These are phyloP conservation scores for Lepidurus arcticus DNA, from an alignment of 1,140 invertebrate genomes.

Conservation along the genomic window DNA sequence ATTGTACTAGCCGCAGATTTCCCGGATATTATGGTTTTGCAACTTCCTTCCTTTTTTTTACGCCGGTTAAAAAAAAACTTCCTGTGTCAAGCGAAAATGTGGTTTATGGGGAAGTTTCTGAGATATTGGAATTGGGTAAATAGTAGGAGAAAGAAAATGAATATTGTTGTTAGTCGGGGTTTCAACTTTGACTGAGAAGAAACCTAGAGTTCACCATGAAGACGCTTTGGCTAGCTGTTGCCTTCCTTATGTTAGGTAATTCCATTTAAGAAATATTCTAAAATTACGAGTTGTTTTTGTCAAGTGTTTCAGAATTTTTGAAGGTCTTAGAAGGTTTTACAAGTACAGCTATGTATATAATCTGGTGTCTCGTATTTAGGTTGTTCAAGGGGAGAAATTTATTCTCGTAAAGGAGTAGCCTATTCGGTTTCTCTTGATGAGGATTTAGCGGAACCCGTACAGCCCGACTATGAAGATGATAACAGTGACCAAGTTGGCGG, in stretches of 20 bases:
- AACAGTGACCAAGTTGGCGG: not conserved
- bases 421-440: not conserved
- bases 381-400: not conserved
- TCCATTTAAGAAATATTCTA: not conserved
- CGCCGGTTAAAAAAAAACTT: no score
- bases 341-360: not conserved
- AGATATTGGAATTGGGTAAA: not conserved
- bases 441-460: not conserved
- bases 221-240: not conserved
- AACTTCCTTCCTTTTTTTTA: conserved; percentile 9
- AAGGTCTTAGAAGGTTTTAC: no score
- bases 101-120: not conserved
- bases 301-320: not conserved
- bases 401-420: not conserved
- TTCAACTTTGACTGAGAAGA: not conserved
- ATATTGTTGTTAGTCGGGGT: not conserved
- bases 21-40: not conserved
- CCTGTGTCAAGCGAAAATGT: not conserved
- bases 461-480: not conserved
- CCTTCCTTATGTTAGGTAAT: not conserved
- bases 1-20: not conserved
- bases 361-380: not conserved
- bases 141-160: not conserved
- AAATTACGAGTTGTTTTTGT: not conserved
- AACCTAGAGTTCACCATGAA: not conserved